Conservation (phyloP, 2,888 invertebrate species). For the Lepidochitona cinerea region DNA sequence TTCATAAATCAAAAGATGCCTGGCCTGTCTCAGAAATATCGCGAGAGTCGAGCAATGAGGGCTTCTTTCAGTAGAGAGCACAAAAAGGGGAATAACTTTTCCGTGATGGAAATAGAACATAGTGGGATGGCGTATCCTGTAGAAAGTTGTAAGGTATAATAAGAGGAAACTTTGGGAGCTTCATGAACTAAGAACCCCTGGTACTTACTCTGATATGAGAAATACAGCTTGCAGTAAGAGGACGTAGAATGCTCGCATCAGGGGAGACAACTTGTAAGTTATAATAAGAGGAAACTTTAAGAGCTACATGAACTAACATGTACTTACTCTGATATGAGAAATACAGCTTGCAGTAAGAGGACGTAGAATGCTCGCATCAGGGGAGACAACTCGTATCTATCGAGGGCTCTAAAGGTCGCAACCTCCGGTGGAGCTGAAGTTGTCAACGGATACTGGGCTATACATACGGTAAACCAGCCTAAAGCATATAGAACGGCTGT, state of each 20-base stretch:
- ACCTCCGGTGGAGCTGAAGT: constrained; percentile 64
- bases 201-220: background rate
- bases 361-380: constrained; percentile 63
- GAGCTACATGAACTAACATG: too few species aligned
- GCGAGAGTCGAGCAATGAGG: too few species aligned
- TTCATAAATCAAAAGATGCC: too few species aligned
- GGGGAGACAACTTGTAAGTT: constrained; percentile 55
- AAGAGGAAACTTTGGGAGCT: too few species aligned
- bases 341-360: constrained; percentile 14
- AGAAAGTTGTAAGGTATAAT: constrained; percentile 56
- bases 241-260: constrained; percentile 63
- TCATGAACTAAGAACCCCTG: too few species aligned
- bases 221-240: constrained; percentile 13
- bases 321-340: background rate
- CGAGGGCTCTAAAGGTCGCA: constrained; percentile 62
- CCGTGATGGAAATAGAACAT: too few species aligned
- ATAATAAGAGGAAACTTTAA: too few species aligned
- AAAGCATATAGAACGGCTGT: constrained; percentile 57
- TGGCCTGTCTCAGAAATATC: too few species aligned
- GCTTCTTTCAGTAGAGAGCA: too few species aligned
- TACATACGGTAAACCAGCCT: constrained; percentile 63
- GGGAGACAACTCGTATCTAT: constrained; percentile 57
- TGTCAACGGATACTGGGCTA: constrained; percentile 65
- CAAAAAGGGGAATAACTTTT: too few species aligned
- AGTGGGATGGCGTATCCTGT: constrained; percentile 60